Conservation (phyloP, 2,113 vertebrate species). For the Eulacestoma nigropectus region DNA sequence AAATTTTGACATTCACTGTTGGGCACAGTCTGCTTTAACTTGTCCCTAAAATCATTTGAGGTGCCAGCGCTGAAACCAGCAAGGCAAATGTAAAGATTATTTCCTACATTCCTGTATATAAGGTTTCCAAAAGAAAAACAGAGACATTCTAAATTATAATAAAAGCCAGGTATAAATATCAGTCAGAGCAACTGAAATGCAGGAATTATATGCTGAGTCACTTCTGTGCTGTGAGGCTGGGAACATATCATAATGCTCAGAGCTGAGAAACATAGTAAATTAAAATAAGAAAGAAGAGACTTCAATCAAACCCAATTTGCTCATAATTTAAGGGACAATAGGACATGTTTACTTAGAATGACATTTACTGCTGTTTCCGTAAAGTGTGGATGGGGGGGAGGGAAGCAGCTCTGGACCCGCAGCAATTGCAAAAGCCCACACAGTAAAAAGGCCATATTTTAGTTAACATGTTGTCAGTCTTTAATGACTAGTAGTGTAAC, state of each 20-base stretch:
- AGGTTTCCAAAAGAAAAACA: not conserved
- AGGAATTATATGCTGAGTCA: not conserved
- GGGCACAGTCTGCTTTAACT: not conserved
- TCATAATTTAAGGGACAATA: not conserved
- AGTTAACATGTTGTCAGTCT: constrained; percentile 59
- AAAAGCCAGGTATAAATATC: not conserved
- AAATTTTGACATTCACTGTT: not conserved
- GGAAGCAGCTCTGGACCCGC: not conserved
- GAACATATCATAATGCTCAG: not conserved
- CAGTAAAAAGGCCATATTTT: constrained; percentile 56
- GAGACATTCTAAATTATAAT: not conserved
- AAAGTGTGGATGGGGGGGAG: not conserved
- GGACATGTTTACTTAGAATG: not conserved
- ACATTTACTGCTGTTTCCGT: not conserved
- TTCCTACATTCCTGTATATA: not conserved
- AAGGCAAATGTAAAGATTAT: not conserved
- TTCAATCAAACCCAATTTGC: not conserved
- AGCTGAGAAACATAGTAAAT: not conserved
- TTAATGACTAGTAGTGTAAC: constrained; percentile 62
- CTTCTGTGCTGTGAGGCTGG: not conserved
- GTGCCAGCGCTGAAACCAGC: not conserved
- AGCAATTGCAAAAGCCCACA: constrained; percentile 4
- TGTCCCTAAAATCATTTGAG: not conserved
- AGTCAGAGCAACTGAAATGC: not conserved
- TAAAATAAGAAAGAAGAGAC: not conserved